Base-by-base conservation (phyloP, 2,888 invertebrate species). In the Dysmachus trigonus region DNA sequence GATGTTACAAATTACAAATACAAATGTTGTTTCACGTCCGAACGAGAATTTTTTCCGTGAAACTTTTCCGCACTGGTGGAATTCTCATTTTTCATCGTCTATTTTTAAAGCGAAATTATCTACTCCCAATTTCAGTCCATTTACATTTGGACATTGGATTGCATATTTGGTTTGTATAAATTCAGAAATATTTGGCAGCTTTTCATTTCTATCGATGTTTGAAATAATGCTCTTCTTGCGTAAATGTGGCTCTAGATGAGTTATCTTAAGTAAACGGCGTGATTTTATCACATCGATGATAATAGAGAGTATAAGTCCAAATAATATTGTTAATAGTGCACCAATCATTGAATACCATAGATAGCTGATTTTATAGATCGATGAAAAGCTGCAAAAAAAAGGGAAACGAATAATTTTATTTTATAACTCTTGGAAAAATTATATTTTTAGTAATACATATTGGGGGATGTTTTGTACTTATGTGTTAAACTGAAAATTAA, bases 311-410 rank as follows among this genome's bases (percentile, higher is more conserved):
- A 94, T 85, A 72, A 96, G 92, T 0, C 98, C 98, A 13, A 96
- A 92, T 13, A 96, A 89, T 31, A 97, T 92, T 0, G 97, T 97
- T 0, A 95, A 92, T 3, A 95, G 88, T 88, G 95, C 96, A 3
- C 98, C 97, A 86, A 97, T 94, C 84, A 95, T 95, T 7, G 97
- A 96, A 92, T 97, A 98, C 97, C 98, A 98, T 90, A 98, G 94
- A 91, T 98, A 98, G 38, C 97, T 97, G 85, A 97, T 92, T n/a
- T 95, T 94, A 90, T 96, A 97, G 86, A 97, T 91, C 90, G 93
- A 92, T 89, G 91, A 91, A 13, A 91, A 90, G 1, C 92, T 92
- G 87, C 7, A 87, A 87, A 5, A 22, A 18, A 51, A n/a, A 4
- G 27, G 22, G 3, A 41, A 41, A 41, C 10, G n/a, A 18, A 62